These are phyloP conservation scores for Rallus limicola DNA, from an alignment of 2,113 vertebrate species.

Conservation along the genomic window DNA sequence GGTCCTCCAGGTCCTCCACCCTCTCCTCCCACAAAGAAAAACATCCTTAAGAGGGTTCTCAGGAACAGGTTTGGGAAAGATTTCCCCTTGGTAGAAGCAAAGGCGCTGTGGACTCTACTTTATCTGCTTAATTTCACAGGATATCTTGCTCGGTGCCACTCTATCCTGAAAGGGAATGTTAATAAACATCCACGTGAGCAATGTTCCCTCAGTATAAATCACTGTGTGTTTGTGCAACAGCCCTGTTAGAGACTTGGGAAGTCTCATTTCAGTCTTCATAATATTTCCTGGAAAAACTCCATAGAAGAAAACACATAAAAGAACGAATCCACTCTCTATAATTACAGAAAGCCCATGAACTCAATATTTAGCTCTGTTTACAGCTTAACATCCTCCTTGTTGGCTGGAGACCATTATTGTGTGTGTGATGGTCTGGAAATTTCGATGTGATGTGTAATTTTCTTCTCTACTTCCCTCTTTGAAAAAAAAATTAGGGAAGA, in stretches of 20 bases:
- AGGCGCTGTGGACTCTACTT: background rate
- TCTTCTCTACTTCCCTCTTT: constrained; percentile 16
- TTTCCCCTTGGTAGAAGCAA: background rate
- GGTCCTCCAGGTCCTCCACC: background rate
- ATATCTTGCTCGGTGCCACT: background rate
- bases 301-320: background rate
- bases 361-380: background rate
- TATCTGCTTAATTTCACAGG: background rate
- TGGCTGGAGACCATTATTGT: background rate
- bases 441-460: background rate
- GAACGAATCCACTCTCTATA: background rate
- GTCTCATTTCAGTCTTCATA: background rate
- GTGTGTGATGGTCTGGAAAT: background rate
- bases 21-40: background rate
- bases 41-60: background rate
- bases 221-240: background rate
- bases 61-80: background rate
- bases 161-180: background rate
- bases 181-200: background rate
- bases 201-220: background rate
- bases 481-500: background rate
- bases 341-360: background rate
- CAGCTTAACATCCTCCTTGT: background rate
- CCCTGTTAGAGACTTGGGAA: background rate
- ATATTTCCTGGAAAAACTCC: background rate